Evolutionary conservation across 2,888 invertebrate species (phyloP).

Genomic region (Bombylius discolor): DNA sequence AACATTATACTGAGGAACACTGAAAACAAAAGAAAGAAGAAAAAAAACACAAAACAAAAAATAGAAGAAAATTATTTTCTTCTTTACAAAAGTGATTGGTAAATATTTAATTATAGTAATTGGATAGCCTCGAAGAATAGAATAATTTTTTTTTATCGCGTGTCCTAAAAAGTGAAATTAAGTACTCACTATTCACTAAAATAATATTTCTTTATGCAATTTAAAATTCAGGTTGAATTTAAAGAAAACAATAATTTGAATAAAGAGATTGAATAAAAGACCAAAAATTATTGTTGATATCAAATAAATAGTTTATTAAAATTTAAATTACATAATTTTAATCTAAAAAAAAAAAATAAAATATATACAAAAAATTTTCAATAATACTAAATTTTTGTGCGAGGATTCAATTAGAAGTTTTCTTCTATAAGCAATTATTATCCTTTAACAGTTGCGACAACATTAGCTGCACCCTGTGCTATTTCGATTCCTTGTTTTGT

Average conservation of each 20-base stretch:
- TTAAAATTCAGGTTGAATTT: no score
- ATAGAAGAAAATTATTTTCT: neutral
- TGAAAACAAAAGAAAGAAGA: neutral
- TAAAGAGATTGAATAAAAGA: no score
- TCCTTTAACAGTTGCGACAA: neutral
- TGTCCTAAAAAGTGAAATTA: neutral
- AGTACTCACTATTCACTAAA: no score
- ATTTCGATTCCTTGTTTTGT: neutral
- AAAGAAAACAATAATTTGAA: no score
- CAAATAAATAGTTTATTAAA: no score
- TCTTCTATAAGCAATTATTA: neutral
- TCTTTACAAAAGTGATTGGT: neutral
- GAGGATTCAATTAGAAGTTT: no score
- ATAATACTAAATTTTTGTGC: no score
- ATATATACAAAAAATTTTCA: no score
- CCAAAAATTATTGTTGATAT: no score
- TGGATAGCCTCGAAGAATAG: neutral
- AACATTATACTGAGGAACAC: neutral
- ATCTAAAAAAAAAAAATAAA: no score
- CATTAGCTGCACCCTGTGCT: slow-evolving; percentile 2
- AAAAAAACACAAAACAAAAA: neutral
- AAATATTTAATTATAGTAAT: neutral
- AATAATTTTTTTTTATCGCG: neutral
- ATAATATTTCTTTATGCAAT: no score
- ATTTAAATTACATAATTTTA: no score